Conservation (phyloP, 1,140 invertebrate species). For the Macrosteles quadrilineatus region DNA sequence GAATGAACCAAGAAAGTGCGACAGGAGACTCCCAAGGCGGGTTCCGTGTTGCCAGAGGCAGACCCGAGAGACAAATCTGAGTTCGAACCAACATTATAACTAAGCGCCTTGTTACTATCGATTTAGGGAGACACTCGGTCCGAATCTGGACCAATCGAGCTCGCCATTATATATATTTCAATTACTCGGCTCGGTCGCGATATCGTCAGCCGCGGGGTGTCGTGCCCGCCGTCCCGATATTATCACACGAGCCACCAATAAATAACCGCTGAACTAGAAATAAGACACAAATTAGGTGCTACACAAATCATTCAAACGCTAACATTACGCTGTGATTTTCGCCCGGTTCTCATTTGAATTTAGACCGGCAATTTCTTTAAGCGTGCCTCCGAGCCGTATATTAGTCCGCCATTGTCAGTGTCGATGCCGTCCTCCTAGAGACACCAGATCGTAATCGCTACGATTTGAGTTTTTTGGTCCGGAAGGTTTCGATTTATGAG, state of each 20-base stretch:
- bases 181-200: neutral
- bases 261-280: slow-evolving; percentile 14
- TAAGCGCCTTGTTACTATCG: neutral
- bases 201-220: neutral
- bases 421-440: neutral
- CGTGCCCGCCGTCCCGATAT: slow-evolving; percentile 5
- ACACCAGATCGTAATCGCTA: no score
- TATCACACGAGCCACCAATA: neutral
- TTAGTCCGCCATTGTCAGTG: slow-evolving; percentile 1
- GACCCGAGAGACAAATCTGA: no score
- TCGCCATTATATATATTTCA: slow-evolving; percentile 6
- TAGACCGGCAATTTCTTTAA: slow-evolving; percentile 13
- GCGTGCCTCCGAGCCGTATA: neutral
- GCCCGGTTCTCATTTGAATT: slow-evolving; percentile 11
- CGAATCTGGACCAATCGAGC: neutral
- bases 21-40: no score
- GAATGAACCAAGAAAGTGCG: no score
- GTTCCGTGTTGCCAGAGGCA: no score
- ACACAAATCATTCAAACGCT: slow-evolving; percentile 14
- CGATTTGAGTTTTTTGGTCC: no score
- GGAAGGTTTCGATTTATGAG: no score
- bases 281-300: slow-evolving; percentile 16
- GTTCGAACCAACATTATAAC: no score
- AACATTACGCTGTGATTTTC: slow-evolving; percentile 11
- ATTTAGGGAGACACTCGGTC: slow-evolving; percentile 1